Evolutionary conservation across 2,797 vertebrate species (phyloP).

Genomic region (Micromesistius poutassou): DNA sequence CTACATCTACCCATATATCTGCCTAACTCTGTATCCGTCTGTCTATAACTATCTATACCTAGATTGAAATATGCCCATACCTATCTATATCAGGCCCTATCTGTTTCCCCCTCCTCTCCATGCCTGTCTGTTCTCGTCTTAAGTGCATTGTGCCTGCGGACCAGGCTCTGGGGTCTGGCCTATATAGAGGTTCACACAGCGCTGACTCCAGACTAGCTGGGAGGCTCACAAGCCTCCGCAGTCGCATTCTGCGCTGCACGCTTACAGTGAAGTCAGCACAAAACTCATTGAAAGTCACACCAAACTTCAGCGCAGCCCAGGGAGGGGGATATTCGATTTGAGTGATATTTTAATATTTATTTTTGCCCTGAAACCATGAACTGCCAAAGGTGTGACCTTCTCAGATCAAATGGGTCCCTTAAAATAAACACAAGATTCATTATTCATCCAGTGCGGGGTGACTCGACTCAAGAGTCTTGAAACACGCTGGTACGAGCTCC

Average conservation of each 20-base stretch:
- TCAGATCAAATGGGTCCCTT: conserved; percentile 51
- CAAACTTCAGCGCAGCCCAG: conserved; percentile 44
- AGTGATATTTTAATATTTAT: conserved; percentile 34
- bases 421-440: conserved; percentile 53
- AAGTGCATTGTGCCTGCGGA: conserved; percentile 54
- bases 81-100: neutral
- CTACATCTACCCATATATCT: neutral
- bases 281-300: conserved; percentile 57
- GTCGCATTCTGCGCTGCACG: conserved; percentile 28
- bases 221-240: conserved; percentile 55
- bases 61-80: neutral
- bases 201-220: conserved; percentile 51
- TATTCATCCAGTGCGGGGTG: conserved; percentile 58
- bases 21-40: neutral
- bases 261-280: conserved; percentile 48
- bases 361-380: conserved; percentile 47
- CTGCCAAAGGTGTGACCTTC: conserved; percentile 57
- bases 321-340: conserved; percentile 55
- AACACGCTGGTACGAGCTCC: conserved; percentile 14
- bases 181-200: conserved; percentile 55
- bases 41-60: neutral
- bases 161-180: conserved; percentile 60
- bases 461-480: conserved; percentile 50
- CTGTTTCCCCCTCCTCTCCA: conserved; percentile 6
- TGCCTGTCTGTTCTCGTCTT: conserved; percentile 23